Percentiles rank a stretch among this genome's conserved stretches.
These are phyloP conservation scores for Thamnophis sirtalis DNA, from an alignment of 2,113 vertebrate genomes.

Conservation along the genomic window DNA sequence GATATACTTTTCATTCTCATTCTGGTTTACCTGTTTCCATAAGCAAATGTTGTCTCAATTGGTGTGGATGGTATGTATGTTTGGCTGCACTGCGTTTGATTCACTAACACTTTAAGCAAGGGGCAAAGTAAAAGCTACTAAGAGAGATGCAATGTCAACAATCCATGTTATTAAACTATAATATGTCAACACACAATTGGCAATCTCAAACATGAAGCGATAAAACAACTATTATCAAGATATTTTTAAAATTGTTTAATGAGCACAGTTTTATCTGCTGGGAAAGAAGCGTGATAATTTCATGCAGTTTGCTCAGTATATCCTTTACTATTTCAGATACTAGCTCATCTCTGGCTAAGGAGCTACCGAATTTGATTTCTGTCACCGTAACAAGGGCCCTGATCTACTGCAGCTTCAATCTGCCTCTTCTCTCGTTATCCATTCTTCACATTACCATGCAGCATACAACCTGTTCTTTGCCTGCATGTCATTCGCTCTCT, in stretches of 20 bases:
- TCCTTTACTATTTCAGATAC: constrained; percentile 45
- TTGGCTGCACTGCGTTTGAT: not conserved
- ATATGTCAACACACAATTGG: constrained; percentile 34
- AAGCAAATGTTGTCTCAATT: not conserved
- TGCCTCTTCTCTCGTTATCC: not conserved
- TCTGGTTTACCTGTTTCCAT: not conserved
- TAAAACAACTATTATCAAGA: constrained; percentile 53
- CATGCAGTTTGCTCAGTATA: constrained; percentile 40
- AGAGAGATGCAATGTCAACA: constrained; percentile 35
- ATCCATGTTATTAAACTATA: constrained; percentile 51
- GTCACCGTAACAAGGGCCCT: not conserved
- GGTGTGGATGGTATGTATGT: not conserved
- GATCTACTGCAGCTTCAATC: not conserved
- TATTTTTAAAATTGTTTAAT: constrained; percentile 51
- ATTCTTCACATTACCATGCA: not conserved
- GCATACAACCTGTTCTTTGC: not conserved
- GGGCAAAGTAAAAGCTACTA: not conserved
- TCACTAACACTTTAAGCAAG: not conserved
- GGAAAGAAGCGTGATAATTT: constrained; percentile 59
- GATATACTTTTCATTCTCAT: not conserved
- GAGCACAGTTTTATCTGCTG: constrained; percentile 47
- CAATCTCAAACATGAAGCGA: constrained; percentile 46
- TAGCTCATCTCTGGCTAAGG: constrained; percentile 20
- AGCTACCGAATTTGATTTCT: constrained; percentile 14
- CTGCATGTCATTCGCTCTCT: not conserved